A percentile compares a stretch with the other conserved stretches of the same genome.
These are phyloP conservation scores for Drosophila nikananu DNA, from an alignment of 1,140 invertebrate species.

Conservation along the genomic window DNA sequence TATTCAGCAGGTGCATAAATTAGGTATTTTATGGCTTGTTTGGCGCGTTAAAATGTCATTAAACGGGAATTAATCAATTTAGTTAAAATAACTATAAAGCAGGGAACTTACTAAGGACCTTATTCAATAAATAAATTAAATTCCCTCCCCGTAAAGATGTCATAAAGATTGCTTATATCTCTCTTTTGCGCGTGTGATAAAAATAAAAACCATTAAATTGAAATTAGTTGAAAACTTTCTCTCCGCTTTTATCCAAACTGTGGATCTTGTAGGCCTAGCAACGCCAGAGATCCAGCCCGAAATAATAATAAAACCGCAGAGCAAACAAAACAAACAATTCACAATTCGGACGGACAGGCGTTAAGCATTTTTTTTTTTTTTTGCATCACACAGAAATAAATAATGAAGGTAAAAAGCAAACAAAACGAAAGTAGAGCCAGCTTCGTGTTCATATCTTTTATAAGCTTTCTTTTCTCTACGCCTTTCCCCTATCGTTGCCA, in stretches of 20 bases:
- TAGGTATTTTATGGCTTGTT: neutral
- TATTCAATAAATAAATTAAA: neutral
- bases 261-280: slow-evolving; percentile 39
- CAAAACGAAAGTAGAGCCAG: slow-evolving; percentile 45
- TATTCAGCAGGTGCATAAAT: neutral
- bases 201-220: slow-evolving; percentile 22
- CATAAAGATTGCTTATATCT: neutral
- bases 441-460: slow-evolving; percentile 41
- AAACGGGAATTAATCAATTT: neutral
- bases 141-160: slow-evolving; percentile 5
- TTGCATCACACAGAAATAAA: slow-evolving; percentile 50
- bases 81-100: neutral
- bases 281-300: slow-evolving; percentile 18
- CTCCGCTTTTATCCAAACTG: slow-evolving; percentile 7
- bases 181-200: neutral
- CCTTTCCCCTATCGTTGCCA: slow-evolving; percentile 28
- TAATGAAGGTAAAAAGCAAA: slow-evolving; percentile 23
- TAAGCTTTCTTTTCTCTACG: slow-evolving; percentile 50
- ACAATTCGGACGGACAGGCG: slow-evolving; percentile 21
- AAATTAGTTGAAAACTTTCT: slow-evolving; percentile 43
- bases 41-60: neutral
- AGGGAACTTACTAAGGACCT: neutral
- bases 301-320: slow-evolving; percentile 19
- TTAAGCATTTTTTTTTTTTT: neutral
- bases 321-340: slow-evolving; percentile 39